Base-by-base conservation (phyloP, 2,113 vertebrate species). In the Axis porcinus region DNA sequence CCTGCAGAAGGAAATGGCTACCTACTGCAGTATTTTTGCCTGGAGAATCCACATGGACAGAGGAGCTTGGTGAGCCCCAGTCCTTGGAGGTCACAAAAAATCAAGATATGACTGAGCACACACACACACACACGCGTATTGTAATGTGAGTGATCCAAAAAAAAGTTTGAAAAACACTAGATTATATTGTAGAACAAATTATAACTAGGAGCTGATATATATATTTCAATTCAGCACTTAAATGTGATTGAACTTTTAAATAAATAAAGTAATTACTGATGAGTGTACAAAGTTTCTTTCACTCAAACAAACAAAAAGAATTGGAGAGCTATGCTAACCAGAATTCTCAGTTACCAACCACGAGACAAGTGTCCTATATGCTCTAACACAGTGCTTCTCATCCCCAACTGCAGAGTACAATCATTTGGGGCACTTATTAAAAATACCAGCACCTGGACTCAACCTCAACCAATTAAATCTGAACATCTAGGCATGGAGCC, bases 191-290 rank as follows among this genome's bases (percentile, higher is more conserved):
- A 50, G 9, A 76, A 19, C 64, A 58, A 74, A 87, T 54, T 52
- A 30, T 55, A 58, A 54, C 70, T 60, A 81, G 30, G 70, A 33
- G n/a, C 85, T 40, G 23, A 12, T 45, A 70, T 47, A 7, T 43
- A 78, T 36, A 78, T 30, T 95, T 97, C 70, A 78, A n/a, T 43
- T 64, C 76, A 88, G 40, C 6, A 17, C n/a, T 93, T 40, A 85
- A 74, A 90, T 87, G 27, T 87, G 33, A 81, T 30, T 84, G 45
- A 55, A 47, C 36, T 76, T 89, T 93, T 84, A 86, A 93, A 89
- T 70, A 76, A 87, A 96, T 70, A 67, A 96, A 50, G 90, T 52
- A 76, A 93, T 62, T 79, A 43, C 30, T 95, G 43, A 91, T 84
- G 57, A 57, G 64, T 27, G 5, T 33, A 95, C 93, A 43, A 82